Percentiles rank a stretch among this genome's conserved stretches.
phyloP scores from a whole-genome alignment of 1,140 invertebrate species.

The Copidosoma floridanum region DNA sequence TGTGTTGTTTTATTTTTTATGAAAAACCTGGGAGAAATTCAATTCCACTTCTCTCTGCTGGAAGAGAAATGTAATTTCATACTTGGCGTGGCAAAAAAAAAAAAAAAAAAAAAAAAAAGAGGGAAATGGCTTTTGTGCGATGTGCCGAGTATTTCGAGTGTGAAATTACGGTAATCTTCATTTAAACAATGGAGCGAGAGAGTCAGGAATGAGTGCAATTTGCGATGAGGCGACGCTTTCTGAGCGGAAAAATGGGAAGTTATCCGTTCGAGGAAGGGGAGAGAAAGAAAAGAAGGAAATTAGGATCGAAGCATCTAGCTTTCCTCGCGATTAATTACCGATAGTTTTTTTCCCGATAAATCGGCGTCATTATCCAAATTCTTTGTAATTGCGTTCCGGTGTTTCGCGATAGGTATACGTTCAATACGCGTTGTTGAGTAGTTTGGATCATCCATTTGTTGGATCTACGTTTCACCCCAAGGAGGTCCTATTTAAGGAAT shows the following conservation, averaged over 20 bases:
- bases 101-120: too few species aligned
- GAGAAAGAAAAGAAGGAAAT: neutral
- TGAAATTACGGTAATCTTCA: neutral
- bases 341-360: conserved; percentile 9
- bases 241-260: neutral
- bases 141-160: neutral
- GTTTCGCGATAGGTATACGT: too few species aligned
- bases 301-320: neutral
- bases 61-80: too few species aligned
- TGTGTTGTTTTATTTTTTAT: too few species aligned
- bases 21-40: too few species aligned
- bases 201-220: neutral
- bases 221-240: neutral
- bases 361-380: conserved; percentile 10
- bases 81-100: too few species aligned
- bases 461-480: too few species aligned
- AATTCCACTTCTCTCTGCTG: too few species aligned
- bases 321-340: conserved; percentile 16
- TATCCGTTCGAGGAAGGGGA: neutral
- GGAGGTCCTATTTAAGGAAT: too few species aligned
- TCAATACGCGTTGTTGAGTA: too few species aligned
- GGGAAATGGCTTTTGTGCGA: too few species aligned
- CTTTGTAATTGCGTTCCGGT: conserved; percentile 7
- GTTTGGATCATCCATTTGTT: too few species aligned
- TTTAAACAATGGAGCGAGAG: neutral